A percentile compares a stretch with the other conserved stretches of the same genome.
Evolutionary conservation across 2,888 invertebrate genomes (phyloP).

Genomic region (Drosophila neoperkinsi): DNA sequence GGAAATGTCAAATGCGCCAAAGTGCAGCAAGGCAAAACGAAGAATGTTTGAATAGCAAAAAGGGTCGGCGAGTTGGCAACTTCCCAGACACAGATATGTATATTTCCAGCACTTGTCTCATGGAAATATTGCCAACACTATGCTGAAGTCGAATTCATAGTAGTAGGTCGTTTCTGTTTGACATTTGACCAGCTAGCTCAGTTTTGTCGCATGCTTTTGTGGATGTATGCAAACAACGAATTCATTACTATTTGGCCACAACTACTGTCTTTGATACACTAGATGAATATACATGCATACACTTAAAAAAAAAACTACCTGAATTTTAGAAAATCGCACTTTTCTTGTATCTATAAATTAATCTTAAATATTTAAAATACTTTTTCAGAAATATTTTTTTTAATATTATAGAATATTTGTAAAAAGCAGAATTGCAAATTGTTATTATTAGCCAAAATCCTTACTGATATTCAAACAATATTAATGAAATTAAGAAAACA

Average conservation of each 20-base stretch:
- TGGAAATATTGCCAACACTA: conserved; percentile 37
- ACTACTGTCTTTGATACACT: conserved; percentile 1
- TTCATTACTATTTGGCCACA: conserved; percentile 76
- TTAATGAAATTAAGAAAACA: no score
- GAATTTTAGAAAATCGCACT: no score
- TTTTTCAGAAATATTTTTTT: background rate
- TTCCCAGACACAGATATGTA: conserved; percentile 20
- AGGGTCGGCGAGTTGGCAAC: conserved; percentile 31
- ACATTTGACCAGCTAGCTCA: conserved; percentile 25
- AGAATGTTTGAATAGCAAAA: conserved; percentile 43
- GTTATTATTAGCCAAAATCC: background rate
- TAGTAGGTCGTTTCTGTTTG: conserved; percentile 48
- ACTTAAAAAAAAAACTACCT: background rate
- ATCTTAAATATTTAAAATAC: background rate
- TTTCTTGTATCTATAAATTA: background rate
- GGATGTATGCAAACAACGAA: conserved; percentile 56
- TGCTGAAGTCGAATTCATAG: conserved; percentile 5
- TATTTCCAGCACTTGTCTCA: conserved; percentile 27
- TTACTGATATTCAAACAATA: no score
- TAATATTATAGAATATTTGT: background rate
- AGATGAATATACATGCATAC: background rate
- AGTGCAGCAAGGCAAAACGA: conserved; percentile 67
- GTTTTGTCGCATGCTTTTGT: conserved; percentile 38
- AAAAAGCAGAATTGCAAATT: background rate
- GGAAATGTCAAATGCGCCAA: conserved; percentile 78